Conservation (phyloP, 1,140 invertebrate species). For the Hormaphis cornu region DNA sequence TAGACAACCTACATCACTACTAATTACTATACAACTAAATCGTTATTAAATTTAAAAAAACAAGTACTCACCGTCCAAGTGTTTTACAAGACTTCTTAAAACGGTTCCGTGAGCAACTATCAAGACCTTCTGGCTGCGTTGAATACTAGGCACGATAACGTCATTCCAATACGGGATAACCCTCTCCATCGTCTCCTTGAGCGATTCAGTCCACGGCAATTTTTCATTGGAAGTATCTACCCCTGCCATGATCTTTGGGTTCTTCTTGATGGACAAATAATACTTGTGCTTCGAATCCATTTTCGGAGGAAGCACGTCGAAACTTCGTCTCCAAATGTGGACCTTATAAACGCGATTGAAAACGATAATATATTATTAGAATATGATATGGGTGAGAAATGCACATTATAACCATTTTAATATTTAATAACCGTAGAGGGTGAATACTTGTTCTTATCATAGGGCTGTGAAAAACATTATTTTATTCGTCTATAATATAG, state of each 20-base stretch:
- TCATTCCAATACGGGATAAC: slow-evolving; percentile 59
- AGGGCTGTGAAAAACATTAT: too few relatives aligned
- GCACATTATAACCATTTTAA: too few relatives aligned
- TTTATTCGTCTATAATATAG: too few relatives aligned
- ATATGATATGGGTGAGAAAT: too few relatives aligned
- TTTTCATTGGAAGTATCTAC: slow-evolving; percentile 40
- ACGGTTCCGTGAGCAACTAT: slow-evolving; percentile 64
- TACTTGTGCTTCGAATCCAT: slow-evolving; percentile 75
- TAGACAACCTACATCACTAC: too few relatives aligned
- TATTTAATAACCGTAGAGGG: too few relatives aligned
- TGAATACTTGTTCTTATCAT: too few relatives aligned
- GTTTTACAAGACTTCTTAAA: slow-evolving; percentile 58
- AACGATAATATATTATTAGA: too few relatives aligned
- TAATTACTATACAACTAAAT: background rate
- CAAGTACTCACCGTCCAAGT: slow-evolving; percentile 49
- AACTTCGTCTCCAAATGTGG: slow-evolving; percentile 75
- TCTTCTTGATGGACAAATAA: slow-evolving; percentile 55
- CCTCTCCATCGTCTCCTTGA: slow-evolving; percentile 54
- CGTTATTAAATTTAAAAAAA: background rate
- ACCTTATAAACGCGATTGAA: slow-evolving; percentile 41
- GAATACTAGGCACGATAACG: slow-evolving; percentile 53
- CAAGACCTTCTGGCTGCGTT: slow-evolving; percentile 51
- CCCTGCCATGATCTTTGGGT: slow-evolving; percentile 39
- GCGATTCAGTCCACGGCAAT: slow-evolving; percentile 57
- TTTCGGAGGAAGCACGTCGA: slow-evolving; percentile 80